phyloP scores from a whole-genome alignment of 1,140 invertebrate species.

The Subanguina moxae region DNA sequence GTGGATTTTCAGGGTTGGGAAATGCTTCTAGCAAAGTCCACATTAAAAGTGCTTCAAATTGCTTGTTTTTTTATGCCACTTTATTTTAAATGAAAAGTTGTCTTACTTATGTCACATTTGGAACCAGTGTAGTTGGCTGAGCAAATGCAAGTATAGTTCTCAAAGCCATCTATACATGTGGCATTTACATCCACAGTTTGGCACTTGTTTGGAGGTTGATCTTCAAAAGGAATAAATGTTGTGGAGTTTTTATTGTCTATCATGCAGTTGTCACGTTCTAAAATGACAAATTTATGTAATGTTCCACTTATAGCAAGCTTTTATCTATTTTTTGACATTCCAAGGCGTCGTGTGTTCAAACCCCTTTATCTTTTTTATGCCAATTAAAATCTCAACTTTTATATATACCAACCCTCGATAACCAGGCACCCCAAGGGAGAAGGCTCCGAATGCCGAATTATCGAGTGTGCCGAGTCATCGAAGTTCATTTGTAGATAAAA shows the following conservation, averaged over 20 bases:
- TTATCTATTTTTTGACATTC: too few relatives aligned
- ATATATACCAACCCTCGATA: too few relatives aligned
- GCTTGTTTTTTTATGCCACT: background rate
- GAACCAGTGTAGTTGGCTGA: constrained; percentile 4
- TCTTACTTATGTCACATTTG: background rate
- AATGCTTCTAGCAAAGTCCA: constrained; percentile 7
- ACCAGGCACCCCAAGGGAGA: too few relatives aligned
- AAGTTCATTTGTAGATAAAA: too few relatives aligned
- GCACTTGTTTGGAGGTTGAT: background rate
- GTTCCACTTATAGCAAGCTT: too few relatives aligned
- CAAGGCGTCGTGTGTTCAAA: too few relatives aligned
- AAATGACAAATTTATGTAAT: background rate
- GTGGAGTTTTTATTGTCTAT: background rate
- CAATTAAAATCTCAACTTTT: too few relatives aligned
- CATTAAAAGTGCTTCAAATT: background rate
- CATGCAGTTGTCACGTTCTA: constrained; percentile 6
- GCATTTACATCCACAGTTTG: constrained; percentile 7
- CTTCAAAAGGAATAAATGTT: background rate
- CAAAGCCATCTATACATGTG: background rate
- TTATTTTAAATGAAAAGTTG: background rate
- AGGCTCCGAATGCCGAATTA: too few relatives aligned
- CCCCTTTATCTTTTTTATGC: too few relatives aligned
- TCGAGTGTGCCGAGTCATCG: too few relatives aligned
- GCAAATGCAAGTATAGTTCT: background rate
- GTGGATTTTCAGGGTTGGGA: constrained; percentile 2